Percentiles rank a stretch among this genome's conserved stretches.
Conservation (phyloP, 2,797 vertebrate genomes). For the Pygocentrus nattereri region DNA sequence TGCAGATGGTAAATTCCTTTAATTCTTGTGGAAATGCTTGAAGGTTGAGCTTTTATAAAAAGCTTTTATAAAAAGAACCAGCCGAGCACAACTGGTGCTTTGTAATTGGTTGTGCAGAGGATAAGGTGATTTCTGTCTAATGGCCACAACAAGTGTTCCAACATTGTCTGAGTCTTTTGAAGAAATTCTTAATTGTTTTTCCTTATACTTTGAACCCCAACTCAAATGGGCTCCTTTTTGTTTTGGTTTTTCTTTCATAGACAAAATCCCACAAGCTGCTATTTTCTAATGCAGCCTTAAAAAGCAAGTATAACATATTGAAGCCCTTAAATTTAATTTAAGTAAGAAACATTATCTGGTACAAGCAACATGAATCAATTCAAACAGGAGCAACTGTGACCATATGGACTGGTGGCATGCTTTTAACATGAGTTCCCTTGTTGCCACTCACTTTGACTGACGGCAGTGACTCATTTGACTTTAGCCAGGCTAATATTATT, state of each 20-base stretch:
- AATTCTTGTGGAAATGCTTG: constrained; percentile 86
- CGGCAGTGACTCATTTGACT: constrained; percentile 60
- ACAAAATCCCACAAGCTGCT: neutral
- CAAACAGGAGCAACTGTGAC: constrained; percentile 24
- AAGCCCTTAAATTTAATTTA: constrained; percentile 17
- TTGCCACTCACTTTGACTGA: constrained; percentile 73
- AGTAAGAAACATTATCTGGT: constrained; percentile 26
- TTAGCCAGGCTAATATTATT: constrained; percentile 71
- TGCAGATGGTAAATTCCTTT: constrained; percentile 81
- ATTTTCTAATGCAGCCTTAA: neutral
- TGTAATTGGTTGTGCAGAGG: constrained; percentile 70
- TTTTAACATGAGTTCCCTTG: constrained; percentile 19
- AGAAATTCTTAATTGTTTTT: constrained; percentile 48
- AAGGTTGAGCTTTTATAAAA: constrained; percentile 78
- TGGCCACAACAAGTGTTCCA: constrained; percentile 68
- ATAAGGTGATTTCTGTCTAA: constrained; percentile 73
- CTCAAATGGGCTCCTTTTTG: constrained; percentile 6
- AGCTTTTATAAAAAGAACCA: constrained; percentile 78
- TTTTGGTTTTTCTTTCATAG: neutral
- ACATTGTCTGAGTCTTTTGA: constrained; percentile 60
- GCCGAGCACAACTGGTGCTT: constrained; percentile 77
- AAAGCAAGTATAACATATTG: constrained; percentile 3
- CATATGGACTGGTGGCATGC: constrained; percentile 6
- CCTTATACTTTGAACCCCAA: constrained; percentile 19
- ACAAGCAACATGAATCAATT: neutral